Evolutionary conservation across 2,113 vertebrate genomes (phyloP), one percentile per base, ranked within the genome.

Genomic region (Pluvialis apricaria): DNA sequence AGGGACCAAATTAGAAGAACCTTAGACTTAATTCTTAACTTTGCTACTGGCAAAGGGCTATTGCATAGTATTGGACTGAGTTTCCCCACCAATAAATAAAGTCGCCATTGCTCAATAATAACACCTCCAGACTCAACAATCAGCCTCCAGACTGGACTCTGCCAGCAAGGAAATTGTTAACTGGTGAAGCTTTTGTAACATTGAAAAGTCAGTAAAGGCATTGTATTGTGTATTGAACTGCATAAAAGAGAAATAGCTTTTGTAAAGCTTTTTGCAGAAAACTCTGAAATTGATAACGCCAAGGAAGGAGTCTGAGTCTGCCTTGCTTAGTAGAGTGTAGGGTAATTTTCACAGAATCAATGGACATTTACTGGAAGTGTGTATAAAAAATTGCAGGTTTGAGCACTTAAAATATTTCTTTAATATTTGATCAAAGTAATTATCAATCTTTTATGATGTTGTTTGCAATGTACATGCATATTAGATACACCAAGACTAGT

Each of bases 341-440:
- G 47, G 42, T 79, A 82, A 69, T 90, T 90, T 87, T 92, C 65
- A 76, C 28, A 87, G 84, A 76, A 90, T 94, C 94, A 82, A 90
- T 95, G 49, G 66, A 82, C 70, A 85, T 85, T 94, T 90, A 85
- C 92, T 93, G 93, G 82, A 96, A 95, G 25, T 15, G 4, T 83
- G 13, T 80, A 64, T 89, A 19, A 78, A 94, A 88, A 92, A 75
- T 47, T 65, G 29, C 83, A 82, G 6, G 28, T 94, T 82, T 89
- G 61, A 90, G 71, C 81, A 71, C 83, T 94, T 83, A 80, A 80
- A 83, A 73, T 61, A 34, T 65, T 78, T 86, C 2, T 91, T 91
- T 83, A 89, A 81, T 86, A 91, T 95, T 94, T 94, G 79, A 92
- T 90, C 44, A 80, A 95, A 84, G 55, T 66, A 71, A 77, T 82